phyloP scores from a whole-genome alignment of 2,888 invertebrate species.

The Sarcophaga rosellei region DNA sequence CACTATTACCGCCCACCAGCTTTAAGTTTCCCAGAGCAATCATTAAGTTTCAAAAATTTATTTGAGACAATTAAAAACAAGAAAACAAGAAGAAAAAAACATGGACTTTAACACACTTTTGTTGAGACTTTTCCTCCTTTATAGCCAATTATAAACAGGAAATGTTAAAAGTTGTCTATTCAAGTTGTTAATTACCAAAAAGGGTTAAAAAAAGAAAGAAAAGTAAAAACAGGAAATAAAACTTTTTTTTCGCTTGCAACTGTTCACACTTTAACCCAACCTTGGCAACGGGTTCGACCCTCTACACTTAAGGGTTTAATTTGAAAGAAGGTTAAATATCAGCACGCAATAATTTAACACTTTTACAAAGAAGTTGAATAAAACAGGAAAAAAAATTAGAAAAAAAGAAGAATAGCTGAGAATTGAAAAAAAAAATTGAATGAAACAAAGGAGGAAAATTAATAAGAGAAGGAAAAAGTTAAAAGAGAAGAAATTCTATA shows the following conservation, averaged over 20 bases:
- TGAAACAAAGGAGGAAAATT: background rate
- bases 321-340: slow-evolving; percentile 34
- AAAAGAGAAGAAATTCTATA: background rate
- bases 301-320: background rate
- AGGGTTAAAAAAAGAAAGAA: slow-evolving; percentile 46
- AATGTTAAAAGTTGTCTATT: slow-evolving; percentile 62
- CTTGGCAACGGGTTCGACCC: slow-evolving; percentile 1
- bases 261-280: background rate
- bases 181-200: slow-evolving; percentile 62
- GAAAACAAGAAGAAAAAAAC: slow-evolving; percentile 34
- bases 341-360: slow-evolving; percentile 50
- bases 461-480: background rate
- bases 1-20: background rate
- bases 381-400: background rate
- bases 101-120: slow-evolving; percentile 37
- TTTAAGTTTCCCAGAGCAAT: background rate
- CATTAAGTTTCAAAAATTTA: slow-evolving; percentile 35
- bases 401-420: background rate
- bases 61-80: slow-evolving; percentile 49
- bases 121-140: slow-evolving; percentile 27
- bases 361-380: background rate
- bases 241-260: slow-evolving; percentile 2
- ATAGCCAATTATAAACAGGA: slow-evolving; percentile 65
- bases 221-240: slow-evolving; percentile 25
- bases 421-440: slow-evolving; percentile 23